A percentile compares a stretch with the other conserved stretches of the same genome.
Conservation (phyloP, 2,888 invertebrate species). For the Branchellion lobata region DNA sequence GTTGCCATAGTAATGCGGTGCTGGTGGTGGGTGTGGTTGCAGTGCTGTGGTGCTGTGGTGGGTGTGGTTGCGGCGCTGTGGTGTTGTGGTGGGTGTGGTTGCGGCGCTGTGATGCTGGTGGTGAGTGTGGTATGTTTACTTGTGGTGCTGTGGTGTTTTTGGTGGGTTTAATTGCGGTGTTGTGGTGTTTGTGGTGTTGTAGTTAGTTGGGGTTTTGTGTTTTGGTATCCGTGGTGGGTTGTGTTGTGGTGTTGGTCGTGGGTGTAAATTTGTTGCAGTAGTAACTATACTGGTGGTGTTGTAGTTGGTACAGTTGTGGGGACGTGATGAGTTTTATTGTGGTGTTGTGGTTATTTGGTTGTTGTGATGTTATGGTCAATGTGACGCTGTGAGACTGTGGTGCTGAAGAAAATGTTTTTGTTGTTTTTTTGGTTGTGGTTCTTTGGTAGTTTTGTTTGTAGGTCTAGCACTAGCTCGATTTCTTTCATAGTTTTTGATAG, state of each 20-base stretch:
- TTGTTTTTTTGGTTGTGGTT: no score
- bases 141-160: not conserved
- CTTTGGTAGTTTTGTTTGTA: no score
- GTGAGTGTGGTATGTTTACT: not conserved
- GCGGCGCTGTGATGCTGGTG: not conserved
- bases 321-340: not conserved
- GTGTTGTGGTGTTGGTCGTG: not conserved
- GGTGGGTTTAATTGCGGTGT: not conserved
- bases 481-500: no score
- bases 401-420: no score
- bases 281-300: not conserved
- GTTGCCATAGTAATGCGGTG: conserved; percentile 17
- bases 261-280: not conserved
- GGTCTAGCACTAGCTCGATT: no score
- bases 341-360: no score
- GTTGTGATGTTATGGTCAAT: no score
- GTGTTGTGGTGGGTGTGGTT: not conserved
- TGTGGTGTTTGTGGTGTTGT: not conserved
- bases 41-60: not conserved
- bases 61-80: not conserved
- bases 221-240: not conserved
- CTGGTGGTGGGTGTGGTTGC: not conserved
- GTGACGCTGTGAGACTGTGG: no score
- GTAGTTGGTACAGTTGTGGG: not conserved
- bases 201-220: not conserved